A percentile compares a stretch with the other conserved stretches of the same genome.
Conservation (phyloP, 2,888 invertebrate species). For the Glyphotaelius pellucidus region DNA sequence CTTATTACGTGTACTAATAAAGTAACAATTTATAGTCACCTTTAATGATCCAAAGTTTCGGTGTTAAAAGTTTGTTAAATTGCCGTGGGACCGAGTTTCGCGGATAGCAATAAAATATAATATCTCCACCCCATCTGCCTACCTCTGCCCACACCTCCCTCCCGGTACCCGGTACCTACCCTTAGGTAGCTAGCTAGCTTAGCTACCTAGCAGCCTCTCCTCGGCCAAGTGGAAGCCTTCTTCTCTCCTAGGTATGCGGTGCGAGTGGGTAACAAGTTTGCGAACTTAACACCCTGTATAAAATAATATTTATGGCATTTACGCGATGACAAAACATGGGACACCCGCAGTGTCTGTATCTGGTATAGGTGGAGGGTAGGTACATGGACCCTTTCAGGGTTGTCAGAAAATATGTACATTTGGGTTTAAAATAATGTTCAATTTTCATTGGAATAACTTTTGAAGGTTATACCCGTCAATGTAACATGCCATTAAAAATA, state of each 20-base stretch:
- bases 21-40: conserved; percentile 61
- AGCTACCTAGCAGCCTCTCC: background rate
- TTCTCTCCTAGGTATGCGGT: conserved; percentile 44
- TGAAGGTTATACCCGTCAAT: too few relatives aligned
- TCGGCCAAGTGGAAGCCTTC: background rate
- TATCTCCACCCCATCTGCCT: conserved; percentile 40
- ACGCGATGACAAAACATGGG: conserved; percentile 65
- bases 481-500: too few relatives aligned
- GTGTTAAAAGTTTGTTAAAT: conserved; percentile 65
- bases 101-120: conserved; percentile 61
- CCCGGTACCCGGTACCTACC: background rate
- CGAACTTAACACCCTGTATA: conserved; percentile 61
- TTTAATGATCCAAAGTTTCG: conserved; percentile 64
- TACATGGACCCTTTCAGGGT: background rate
- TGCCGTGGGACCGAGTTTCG: conserved; percentile 63
- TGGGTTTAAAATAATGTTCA: too few relatives aligned
- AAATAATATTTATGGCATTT: conserved; percentile 66
- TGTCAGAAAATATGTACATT: background rate
- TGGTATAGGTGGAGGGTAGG: background rate
- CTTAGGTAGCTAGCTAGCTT: background rate
- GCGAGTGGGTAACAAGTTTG: conserved; percentile 60
- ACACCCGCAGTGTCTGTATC: conserved; percentile 50
- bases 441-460: too few relatives aligned
- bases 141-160: conserved; percentile 3
- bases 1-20: conserved; percentile 45